Evolutionary conservation across 2,113 vertebrate species (phyloP), one percentile per base, ranked within the genome.

Genomic region (Lipophrys pholis): DNA sequence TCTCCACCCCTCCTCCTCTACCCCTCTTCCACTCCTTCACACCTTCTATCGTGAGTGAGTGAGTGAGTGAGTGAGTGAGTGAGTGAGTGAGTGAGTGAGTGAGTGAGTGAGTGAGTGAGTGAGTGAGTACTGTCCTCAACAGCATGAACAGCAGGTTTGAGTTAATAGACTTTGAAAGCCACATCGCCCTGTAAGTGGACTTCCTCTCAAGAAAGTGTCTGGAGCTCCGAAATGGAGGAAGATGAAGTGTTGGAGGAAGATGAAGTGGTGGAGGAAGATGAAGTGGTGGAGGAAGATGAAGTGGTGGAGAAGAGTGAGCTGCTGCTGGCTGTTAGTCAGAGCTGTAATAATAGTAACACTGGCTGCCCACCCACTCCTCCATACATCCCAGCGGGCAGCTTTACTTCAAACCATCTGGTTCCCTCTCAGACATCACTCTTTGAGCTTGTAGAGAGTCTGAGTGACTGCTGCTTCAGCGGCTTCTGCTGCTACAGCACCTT

Each of bases 321-420:
- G 54, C 66, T 36, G 66, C 65, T 78, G 36, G 75, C 80, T 76
- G 0, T 87, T 84, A 88, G 83, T 87, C 81, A 87, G 81, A 82
- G 85, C 52, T 61, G 62, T 76, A 87, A 79, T 86, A 81, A 84
- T 78, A 90, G 74, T 46, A 30, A 30, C 21, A 21, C 63, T 57
- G 15, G 8, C 80, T 69, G 76, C 86, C 86, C 80, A 87, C 88
- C 78, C 81, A 40, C 78, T 84, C 78, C 76, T 87, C 83, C 69
- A 82, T 82, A 84, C 78, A 68, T 80, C 57, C 40, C 73, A 68
- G 58, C 57, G 78, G 69, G 46, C 39, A 39, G 54, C 21, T 30
- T 30, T 30, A 30, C 21, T 30, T 30, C 21, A 30, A 30, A 30
- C 21, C 21, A 30, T 4, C 21, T 30, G 21, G 4, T 2, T 30